Base-by-base conservation (phyloP, 2,797 vertebrate genomes). In the Poeciliopsis turneri region DNA sequence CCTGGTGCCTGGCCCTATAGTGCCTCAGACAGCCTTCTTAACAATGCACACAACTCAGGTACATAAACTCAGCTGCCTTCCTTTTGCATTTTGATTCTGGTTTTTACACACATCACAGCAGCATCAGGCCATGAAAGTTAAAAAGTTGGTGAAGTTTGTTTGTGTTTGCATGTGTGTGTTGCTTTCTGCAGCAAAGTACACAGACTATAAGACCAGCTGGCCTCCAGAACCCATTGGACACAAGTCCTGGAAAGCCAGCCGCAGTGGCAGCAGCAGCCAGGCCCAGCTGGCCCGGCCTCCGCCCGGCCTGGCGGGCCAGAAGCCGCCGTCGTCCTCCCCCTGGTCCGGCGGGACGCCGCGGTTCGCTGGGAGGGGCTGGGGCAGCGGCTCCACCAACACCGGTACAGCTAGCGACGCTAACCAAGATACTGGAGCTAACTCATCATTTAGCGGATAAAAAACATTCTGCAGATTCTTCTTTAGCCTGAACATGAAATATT, bases 1-100 rank as follows among this genome's bases (percentile, higher is more conserved):
- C 98, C 97, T 96, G 98, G 97, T 99, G 98, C 98, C 98, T 99
- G 98, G 98, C 98, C 98, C 95, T 99, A 98, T 96, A 98, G 98
- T 99, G 97, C 97, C 98, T 99, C 98, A 96, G 97, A 99, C 96
- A 97, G 96, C 94, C 97, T 97, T 95, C 96, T 97, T 92, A 96
- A 96, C 96, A 95, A 97, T 95, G 96, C 97, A 98, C 97, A 99
- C 96, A 97, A 97, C 97, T 97, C 97, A 96, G 97, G 98, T 99
- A 97, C 81, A n/a, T 12, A 25, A 64, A n/a, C 28, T n/a, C 3
- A 16, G 33, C 0, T 18, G 23, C 51, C 45, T 73, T 10, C 25
- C 43, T 28, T 39, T 30, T 28, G 45, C 3, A 10, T 39, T 66
- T 39, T 10, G 7, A 9, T 20, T 6, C 33, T 4, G 0, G 3